Evolutionary conservation across 2,888 invertebrate genomes (phyloP).

Genomic region (Corythucha ciliata): DNA sequence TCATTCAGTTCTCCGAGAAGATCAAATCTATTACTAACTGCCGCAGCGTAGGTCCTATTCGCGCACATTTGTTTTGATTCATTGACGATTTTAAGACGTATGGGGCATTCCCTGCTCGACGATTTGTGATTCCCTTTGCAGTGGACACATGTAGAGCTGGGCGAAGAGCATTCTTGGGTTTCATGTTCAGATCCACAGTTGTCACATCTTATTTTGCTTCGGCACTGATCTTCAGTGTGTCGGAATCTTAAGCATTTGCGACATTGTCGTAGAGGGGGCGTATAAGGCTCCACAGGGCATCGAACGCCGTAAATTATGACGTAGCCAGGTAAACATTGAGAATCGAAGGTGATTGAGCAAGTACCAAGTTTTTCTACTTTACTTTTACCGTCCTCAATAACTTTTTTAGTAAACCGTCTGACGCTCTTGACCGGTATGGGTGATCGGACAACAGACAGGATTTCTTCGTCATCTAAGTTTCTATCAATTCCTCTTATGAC

Average conservation of each 20-base stretch:
- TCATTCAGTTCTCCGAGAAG: no score
- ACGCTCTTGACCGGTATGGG: background rate
- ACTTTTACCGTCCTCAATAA: background rate
- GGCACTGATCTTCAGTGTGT: background rate
- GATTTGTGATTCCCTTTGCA: no score
- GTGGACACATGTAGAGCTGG: no score
- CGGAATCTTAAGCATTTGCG: conserved; percentile 1
- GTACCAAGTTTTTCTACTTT: background rate
- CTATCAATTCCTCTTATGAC: no score
- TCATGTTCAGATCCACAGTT: background rate
- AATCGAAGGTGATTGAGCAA: background rate
- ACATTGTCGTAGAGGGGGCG: background rate
- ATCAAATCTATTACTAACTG: no score
- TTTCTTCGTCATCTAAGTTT: background rate
- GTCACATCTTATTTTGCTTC: background rate
- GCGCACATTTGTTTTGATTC: no score
- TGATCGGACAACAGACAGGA: background rate
- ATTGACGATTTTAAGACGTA: no score
- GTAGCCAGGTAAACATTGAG: background rate
- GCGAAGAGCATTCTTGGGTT: background rate
- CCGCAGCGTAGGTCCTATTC: no score
- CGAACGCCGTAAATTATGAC: background rate
- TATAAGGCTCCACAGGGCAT: background rate
- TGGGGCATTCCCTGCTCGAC: no score
- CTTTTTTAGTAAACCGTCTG: background rate